Conservation (phyloP, 1,140 invertebrate genomes). For the Zelostemma sp. region DNA sequence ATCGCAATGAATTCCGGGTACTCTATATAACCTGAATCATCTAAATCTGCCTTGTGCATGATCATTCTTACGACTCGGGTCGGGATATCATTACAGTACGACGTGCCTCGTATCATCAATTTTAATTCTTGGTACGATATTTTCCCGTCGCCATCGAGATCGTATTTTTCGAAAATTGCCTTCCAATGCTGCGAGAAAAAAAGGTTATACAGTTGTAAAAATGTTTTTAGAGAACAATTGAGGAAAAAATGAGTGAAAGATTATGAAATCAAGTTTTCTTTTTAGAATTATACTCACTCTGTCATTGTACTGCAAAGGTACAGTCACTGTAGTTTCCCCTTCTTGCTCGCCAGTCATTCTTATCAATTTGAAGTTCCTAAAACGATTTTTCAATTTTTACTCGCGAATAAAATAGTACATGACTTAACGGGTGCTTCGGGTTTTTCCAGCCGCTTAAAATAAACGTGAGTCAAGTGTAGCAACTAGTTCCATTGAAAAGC, state of each 20-base stretch:
- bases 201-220: conserved; percentile 16
- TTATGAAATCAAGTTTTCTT: too few relatives aligned
- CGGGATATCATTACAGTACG: conserved; percentile 80
- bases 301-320: conserved; percentile 65
- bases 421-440: too few relatives aligned
- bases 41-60: conserved; percentile 77
- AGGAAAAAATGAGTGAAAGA: too few relatives aligned
- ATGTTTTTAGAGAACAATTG: not conserved
- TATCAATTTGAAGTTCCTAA: too few relatives aligned
- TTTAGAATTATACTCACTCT: conserved; percentile 48
- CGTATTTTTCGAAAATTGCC: conserved; percentile 76
- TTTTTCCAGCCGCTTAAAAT: too few relatives aligned
- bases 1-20: conserved; percentile 85
- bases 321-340: conserved; percentile 58
- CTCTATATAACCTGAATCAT: conserved; percentile 80
- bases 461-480: too few relatives aligned
- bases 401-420: too few relatives aligned
- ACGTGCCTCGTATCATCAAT: conserved; percentile 74
- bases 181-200: conserved; percentile 66
- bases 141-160: conserved; percentile 79
- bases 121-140: conserved; percentile 80
- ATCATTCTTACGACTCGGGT: conserved; percentile 79
- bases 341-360: conserved; percentile 60
- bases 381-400: too few relatives aligned
- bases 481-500: too few relatives aligned